Conservation (phyloP, 2,113 vertebrate species). For the Steatornis caripensis region DNA sequence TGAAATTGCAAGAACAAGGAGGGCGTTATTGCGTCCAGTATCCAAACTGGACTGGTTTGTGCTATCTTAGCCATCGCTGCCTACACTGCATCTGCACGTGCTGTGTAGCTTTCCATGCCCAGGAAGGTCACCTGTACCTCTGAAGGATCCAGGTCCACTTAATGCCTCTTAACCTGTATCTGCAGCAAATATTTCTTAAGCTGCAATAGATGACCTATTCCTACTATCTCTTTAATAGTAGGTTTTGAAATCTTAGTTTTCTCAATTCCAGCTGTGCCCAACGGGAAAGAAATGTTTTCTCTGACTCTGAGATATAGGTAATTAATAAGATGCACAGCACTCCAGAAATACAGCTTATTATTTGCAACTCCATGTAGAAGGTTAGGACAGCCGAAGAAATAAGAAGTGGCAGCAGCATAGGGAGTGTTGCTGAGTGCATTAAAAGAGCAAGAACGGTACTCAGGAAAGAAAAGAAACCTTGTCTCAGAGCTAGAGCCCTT, state of each 20-base stretch:
- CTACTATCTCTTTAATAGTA: not conserved
- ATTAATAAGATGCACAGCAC: conserved; percentile 27
- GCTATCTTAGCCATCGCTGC: fast-evolving
- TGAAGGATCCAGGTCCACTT: not conserved
- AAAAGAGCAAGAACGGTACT: not conserved
- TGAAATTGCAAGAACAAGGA: not conserved
- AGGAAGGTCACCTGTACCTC: not conserved
- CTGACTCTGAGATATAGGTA: not conserved
- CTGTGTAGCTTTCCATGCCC: not conserved
- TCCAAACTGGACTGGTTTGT: not conserved
- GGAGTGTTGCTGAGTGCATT: not conserved
- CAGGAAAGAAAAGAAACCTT: not conserved
- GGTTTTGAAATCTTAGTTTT: not conserved
- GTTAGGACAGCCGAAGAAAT: not conserved
- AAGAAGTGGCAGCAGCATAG: not conserved
- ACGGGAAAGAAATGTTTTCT: not conserved
- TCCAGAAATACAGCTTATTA: conserved; percentile 31
- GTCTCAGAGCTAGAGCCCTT: not conserved
- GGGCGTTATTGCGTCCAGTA: not conserved
- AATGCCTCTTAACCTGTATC: not conserved
- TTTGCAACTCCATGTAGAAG: not conserved
- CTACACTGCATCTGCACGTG: fast-evolving
- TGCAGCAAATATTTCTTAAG: not conserved
- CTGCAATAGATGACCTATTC: not conserved
- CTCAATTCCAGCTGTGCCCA: conserved; percentile 13